These are phyloP conservation scores for Rhegmatorhina hoffmannsi DNA, from an alignment of 2,113 vertebrate species.

Conservation along the genomic window DNA sequence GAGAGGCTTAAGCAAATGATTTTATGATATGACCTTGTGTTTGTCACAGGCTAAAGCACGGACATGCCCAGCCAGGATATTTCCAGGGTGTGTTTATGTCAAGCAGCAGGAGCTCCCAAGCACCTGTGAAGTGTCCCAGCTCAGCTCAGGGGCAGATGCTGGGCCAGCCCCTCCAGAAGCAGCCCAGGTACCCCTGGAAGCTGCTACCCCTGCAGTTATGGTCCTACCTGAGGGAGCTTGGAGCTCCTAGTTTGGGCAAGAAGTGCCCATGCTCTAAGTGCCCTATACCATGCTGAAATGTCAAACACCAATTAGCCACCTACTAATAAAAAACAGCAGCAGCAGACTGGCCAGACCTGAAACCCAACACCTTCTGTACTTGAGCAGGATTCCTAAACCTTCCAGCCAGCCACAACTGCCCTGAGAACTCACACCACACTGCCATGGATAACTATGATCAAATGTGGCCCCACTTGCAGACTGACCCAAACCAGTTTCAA, in stretches of 20 bases:
- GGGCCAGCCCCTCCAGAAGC: not conserved
- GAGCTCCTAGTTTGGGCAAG: not conserved
- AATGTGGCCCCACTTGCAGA: not conserved
- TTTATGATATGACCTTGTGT: not conserved
- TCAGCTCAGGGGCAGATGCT: not conserved
- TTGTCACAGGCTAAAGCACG: not conserved
- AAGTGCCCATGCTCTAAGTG: not conserved
- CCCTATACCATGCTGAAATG: not conserved
- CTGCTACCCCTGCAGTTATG: accelerated
- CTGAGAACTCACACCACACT: not conserved
- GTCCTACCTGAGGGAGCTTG: not conserved
- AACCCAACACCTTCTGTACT: not conserved
- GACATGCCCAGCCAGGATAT: accelerated
- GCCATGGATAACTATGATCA: not conserved
- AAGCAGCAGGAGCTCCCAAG: not conserved
- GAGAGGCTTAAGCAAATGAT: not conserved
- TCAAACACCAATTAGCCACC: not conserved
- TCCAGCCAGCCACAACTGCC: not conserved
- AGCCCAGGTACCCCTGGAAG: accelerated
- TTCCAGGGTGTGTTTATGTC: no score
- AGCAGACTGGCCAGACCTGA: not conserved
- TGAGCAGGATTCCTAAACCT: not conserved
- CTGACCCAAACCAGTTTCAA: not conserved
- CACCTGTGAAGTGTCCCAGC: not conserved
- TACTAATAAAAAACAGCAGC: not conserved